Evolutionary conservation across 2,113 vertebrate species (phyloP).

Genomic region (Actenoides lindsayi): DNA sequence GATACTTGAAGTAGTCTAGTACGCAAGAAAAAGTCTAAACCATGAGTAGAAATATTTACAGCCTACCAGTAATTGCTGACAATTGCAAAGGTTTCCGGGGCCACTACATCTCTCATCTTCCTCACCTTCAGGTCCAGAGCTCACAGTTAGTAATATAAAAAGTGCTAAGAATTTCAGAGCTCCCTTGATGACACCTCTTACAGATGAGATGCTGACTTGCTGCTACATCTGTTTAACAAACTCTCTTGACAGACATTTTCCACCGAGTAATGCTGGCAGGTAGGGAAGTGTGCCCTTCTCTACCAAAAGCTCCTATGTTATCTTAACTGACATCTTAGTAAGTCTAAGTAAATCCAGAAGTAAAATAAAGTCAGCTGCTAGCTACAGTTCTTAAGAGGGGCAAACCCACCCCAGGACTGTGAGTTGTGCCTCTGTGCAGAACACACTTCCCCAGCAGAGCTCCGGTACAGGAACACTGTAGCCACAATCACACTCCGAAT

Average conservation of each 20-base stretch:
- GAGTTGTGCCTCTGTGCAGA: neutral
- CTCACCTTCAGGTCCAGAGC: neutral
- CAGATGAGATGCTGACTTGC: neutral
- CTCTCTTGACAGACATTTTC: neutral
- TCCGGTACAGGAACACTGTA: neutral
- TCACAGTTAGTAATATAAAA: neutral
- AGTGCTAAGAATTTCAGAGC: neutral
- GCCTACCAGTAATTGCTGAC: neutral
- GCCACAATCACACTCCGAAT: neutral
- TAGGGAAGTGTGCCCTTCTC: neutral
- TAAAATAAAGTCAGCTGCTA: neutral
- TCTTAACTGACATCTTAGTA: neutral
- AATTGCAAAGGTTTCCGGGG: neutral
- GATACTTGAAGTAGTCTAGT: neutral
- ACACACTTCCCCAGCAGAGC: neutral
- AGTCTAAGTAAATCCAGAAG: neutral
- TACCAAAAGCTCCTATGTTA: neutral
- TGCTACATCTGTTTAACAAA: neutral
- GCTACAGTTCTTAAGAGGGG: neutral
- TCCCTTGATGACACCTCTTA: neutral
- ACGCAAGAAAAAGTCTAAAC: neutral
- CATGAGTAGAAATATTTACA: neutral
- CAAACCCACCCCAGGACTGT: neutral
- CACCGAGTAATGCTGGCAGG: neutral
- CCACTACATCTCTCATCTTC: neutral